Percentiles rank a stretch among this genome's conserved stretches.
Conservation (phyloP, 2,797 vertebrate genomes). For the Microctenopoma lineatum region DNA sequence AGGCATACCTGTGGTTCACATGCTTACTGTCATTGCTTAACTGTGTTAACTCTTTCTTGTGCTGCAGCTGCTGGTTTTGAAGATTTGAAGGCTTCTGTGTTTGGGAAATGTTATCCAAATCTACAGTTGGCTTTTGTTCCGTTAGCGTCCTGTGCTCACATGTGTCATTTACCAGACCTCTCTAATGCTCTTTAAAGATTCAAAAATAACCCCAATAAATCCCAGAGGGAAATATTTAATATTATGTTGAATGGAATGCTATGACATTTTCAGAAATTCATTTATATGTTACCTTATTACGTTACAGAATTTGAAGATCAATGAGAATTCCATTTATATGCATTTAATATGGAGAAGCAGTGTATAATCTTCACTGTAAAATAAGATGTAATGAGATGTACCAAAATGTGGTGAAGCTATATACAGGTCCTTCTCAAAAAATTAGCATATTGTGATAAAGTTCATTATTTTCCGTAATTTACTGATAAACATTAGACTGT, state of each 20-base stretch:
- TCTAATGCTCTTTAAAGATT: conserved; percentile 13
- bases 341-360: conserved; percentile 20
- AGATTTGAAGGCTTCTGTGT: neutral
- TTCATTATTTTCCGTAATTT: too few species aligned
- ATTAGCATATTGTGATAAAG: too few species aligned
- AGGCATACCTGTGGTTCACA: conserved; percentile 67
- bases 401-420: too few species aligned
- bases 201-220: too few species aligned
- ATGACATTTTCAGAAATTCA: conserved; percentile 34
- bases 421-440: too few species aligned
- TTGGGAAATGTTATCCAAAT: conserved; percentile 1
- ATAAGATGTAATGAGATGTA: too few species aligned
- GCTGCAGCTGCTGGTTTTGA: neutral
- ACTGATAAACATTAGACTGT: too few species aligned
- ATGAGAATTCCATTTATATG: neutral
- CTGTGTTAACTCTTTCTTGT: conserved; percentile 53
- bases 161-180: neutral
- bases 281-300: conserved; percentile 5
- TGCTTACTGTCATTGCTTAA: conserved; percentile 43
- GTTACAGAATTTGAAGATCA: conserved; percentile 16
- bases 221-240: too few species aligned
- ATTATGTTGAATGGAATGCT: neutral
- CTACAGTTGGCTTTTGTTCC: neutral
- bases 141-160: neutral
- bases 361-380: neutral